Evolutionary conservation across 2,113 vertebrate genomes (phyloP).

Genomic region (Crotalus horridus): DNA sequence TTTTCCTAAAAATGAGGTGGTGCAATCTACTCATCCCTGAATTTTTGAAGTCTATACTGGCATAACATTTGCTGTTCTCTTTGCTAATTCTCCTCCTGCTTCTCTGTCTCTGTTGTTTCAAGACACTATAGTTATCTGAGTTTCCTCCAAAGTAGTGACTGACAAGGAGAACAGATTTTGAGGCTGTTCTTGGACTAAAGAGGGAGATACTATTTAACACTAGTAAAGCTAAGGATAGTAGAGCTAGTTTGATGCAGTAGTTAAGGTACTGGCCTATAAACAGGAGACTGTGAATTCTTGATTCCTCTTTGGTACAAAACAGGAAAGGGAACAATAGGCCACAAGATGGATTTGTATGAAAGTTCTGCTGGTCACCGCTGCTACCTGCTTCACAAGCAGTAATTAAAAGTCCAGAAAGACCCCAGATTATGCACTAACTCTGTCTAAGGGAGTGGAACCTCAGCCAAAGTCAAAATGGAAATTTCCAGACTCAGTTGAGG

Average conservation of each 20-base stretch:
- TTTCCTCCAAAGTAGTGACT: background rate
- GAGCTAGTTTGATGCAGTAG: background rate
- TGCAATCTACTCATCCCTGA: background rate
- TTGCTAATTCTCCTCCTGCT: background rate
- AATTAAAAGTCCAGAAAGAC: background rate
- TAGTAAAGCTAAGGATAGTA: background rate
- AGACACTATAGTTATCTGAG: background rate
- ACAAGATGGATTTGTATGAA: background rate
- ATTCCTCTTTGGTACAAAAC: background rate
- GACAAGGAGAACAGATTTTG: background rate
- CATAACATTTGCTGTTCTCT: background rate
- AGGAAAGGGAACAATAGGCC: background rate
- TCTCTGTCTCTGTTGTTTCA: background rate
- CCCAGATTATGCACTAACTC: background rate
- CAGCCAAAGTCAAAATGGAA: background rate
- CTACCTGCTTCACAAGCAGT: background rate
- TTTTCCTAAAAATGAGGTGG: background rate
- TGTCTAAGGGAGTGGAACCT: background rate
- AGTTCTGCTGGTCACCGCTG: background rate
- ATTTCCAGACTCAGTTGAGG: background rate
- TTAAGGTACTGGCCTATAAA: background rate
- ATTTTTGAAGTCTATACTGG: background rate
- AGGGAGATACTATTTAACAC: background rate
- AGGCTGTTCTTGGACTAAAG: background rate
- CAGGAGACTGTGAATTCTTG: background rate